A percentile compares a stretch with the other conserved stretches of the same genome.
phyloP scores from a whole-genome alignment of 2,113 vertebrate species.

The Pedetes capensis region DNA sequence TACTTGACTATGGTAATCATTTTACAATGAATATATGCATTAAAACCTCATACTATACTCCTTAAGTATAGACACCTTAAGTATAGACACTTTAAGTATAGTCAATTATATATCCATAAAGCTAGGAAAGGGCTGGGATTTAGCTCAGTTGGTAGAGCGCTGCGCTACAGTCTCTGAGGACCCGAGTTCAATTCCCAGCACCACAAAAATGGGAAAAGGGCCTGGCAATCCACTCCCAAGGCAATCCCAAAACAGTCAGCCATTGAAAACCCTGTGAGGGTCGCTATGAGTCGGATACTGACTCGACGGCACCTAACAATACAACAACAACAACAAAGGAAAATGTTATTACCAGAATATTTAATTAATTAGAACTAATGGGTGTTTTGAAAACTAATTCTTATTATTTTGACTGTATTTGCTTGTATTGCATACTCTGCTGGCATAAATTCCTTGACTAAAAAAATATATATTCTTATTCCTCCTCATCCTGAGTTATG shows the following conservation, averaged over 20 bases:
- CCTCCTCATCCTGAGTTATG: background rate
- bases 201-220: no score
- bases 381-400: background rate
- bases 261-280: no score
- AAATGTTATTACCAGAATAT: background rate
- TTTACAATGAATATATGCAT: background rate
- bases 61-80: background rate
- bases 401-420: conserved; percentile 1
- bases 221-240: no score
- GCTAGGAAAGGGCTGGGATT: no score
- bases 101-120: background rate
- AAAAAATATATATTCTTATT: background rate
- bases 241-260: no score
- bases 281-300: no score
- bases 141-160: no score
- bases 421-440: background rate
- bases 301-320: no score
- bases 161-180: no score
- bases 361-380: background rate
- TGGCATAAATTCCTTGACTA: background rate
- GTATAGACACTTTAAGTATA: background rate
- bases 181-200: no score
- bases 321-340: no score
- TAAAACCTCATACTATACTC: background rate
- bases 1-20: background rate